Evolutionary conservation across 2,888 invertebrate genomes (phyloP).

Genomic region (Priocnemis perturbator): DNA sequence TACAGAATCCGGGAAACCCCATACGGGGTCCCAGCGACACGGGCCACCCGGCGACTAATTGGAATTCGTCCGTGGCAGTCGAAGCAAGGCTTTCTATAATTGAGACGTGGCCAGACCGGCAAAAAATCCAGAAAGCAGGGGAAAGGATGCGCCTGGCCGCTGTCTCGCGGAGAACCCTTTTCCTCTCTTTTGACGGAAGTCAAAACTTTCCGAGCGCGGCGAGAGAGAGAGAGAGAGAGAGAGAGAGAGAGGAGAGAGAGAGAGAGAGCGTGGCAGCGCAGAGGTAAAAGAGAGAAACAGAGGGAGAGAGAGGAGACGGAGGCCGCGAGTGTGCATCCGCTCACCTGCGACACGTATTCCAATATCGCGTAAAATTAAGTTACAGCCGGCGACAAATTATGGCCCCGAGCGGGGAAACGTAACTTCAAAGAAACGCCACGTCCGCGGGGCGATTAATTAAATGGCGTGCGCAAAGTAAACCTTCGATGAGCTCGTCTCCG

Average conservation of each 20-base stretch:
- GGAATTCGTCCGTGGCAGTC: slow-evolving; percentile 74
- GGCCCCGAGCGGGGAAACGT: neutral
- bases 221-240: slow-evolving; percentile 19
- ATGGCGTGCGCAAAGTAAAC: slow-evolving; percentile 22
- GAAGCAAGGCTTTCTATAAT: slow-evolving; percentile 75
- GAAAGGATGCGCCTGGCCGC: slow-evolving; percentile 61
- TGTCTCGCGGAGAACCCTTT: slow-evolving; percentile 60
- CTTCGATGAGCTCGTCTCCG: neutral
- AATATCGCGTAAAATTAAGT: slow-evolving; percentile 39
- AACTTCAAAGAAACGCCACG: slow-evolving; percentile 19
- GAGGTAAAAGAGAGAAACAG: slow-evolving; percentile 2
- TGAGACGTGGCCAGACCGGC: slow-evolving; percentile 73
- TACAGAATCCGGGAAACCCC: slow-evolving; percentile 75
- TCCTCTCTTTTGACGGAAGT: slow-evolving; percentile 53
- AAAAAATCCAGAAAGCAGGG: slow-evolving; percentile 68
- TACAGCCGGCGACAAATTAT: slow-evolving; percentile 12
- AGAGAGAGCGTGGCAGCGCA: slow-evolving; percentile 35
- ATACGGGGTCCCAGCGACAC: slow-evolving; percentile 71
- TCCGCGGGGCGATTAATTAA: slow-evolving; percentile 26
- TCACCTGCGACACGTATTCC: slow-evolving; percentile 30
- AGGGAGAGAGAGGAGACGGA: too few species aligned
- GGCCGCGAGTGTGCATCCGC: slow-evolving; percentile 27
- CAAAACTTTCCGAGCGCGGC: slow-evolving; percentile 52
- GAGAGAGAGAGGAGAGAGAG: slow-evolving; percentile 18
- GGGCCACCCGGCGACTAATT: slow-evolving; percentile 73